Evolutionary conservation across 1,140 invertebrate species (phyloP), one percentile per base, ranked within the genome.

Genomic region (Drosophila lowei): DNA sequence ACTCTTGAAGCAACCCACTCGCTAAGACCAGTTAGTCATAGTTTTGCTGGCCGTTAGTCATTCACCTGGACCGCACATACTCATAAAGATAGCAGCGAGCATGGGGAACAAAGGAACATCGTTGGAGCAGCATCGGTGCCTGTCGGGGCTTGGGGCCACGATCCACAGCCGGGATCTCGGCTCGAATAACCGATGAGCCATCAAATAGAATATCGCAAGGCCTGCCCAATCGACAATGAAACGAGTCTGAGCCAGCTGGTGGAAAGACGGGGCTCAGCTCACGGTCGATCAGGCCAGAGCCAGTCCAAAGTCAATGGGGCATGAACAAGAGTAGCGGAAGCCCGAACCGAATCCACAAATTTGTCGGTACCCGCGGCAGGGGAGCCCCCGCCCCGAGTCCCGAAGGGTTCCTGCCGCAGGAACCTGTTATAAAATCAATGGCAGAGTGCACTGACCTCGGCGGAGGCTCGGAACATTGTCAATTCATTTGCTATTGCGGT

Each of bases 41-140:
- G 64, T 42, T 68, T 68, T 28, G 15, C 23, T 56, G 30, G 50
- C 70, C 68, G 68, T 72, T 72, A 72, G 68, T 72, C 70, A 72
- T 43, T 49, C 65, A 52, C 38, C 57, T 62, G 23, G 52, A 49
- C 66, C 62, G 64, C 64, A 56, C 44, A 58, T 59, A 15, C 18
- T 53, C 38, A 16, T 53, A 46, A 70, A 57, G 42, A 72, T 61
- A 43, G 57, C 43, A 61, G 9, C 50, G 30, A 34, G 9, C 50
- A 41, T 34, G 30, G 53, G 43, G 43, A 67, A 67, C 63, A 68
- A 68, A 56, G 65, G 30, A 55, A 13, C 34, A 38, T 38, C 11
- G 34, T 1, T 38, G 34, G 25, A 56, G 41, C 30, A 21, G 21
- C 8, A n/a, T 23, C 30, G 34, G 25, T 46, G 44, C 46, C 30